These are phyloP conservation scores for Peucedramus taeniatus DNA, from an alignment of 2,113 vertebrate genomes.

Conservation along the genomic window DNA sequence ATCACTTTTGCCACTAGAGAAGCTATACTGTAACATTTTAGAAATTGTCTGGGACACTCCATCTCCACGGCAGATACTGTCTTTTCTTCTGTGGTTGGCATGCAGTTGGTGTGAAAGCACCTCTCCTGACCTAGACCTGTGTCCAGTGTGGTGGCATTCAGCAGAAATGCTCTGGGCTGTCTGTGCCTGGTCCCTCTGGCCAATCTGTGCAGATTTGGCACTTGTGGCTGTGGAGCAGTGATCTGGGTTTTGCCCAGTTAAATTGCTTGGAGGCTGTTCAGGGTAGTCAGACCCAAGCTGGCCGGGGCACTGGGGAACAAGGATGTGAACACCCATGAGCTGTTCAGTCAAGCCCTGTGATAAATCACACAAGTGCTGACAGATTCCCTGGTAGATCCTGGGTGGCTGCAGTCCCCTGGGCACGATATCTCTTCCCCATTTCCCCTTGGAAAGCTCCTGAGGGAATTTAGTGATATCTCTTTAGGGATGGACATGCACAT, in stretches of 20 bases:
- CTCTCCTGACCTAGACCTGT: background rate
- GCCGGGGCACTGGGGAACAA: background rate
- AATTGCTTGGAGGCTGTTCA: background rate
- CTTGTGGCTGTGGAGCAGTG: background rate
- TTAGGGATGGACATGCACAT: rapidly evolving
- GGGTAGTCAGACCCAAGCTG: background rate
- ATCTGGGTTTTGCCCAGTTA: background rate
- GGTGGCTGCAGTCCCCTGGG: background rate
- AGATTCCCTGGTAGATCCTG: background rate
- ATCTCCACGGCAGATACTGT: background rate
- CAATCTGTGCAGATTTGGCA: background rate
- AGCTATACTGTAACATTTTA: background rate
- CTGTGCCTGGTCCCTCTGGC: rapidly evolving
- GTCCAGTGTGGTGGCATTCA: background rate
- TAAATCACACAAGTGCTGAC: background rate
- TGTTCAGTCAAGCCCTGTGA: background rate
- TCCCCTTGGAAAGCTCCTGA: background rate
- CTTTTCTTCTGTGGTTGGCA: background rate
- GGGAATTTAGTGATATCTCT: background rate
- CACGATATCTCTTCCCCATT: background rate
- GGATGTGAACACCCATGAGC: background rate
- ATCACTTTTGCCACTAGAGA: background rate
- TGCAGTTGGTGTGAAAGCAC: background rate
- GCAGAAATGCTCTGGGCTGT: rapidly evolving
- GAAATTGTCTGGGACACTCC: background rate